Evolutionary conservation across 2,113 vertebrate species (phyloP), one percentile per base, ranked within the genome.

Genomic region (Nettapus auritus): DNA sequence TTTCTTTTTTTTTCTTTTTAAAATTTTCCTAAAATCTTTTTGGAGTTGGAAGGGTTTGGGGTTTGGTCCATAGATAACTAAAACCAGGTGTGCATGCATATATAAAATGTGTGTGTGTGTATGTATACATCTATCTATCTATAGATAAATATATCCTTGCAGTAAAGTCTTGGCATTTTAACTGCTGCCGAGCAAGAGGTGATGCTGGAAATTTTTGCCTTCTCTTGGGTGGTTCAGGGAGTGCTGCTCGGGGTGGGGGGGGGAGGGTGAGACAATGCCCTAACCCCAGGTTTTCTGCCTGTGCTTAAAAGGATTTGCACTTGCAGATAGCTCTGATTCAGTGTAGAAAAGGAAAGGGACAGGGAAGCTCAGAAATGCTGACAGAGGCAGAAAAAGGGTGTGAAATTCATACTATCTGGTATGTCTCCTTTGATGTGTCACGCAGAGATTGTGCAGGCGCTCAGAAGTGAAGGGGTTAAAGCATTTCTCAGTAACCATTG

Each of bases 391-490:
- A 92, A 94, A 96, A 84, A 73, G 95, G n/a, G 88, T 90, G 81
- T 94, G 96, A 95, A 93, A 93, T 90, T 79, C 83, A 11, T 25
- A 9, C 64, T 93, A 86, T 92, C 95, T 94, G 87, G 17, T 92
- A 48, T 74, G 68, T 73, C 91, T 67, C 92, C 92, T 95, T 96
- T 96, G 97, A 97, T 95, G 95, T 95, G 93, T 96, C 96, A 94
- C 1, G 9, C 67, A 87, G 89, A 89, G 94, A 94, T 92, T 94
- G 93, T 96, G 78, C 92, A 68, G 89, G 93, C 93, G 11, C 77
- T 76, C 92, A 87, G 96, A 57, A 1, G 36, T 60, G 95, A 97
- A 95, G 90, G 89, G 93, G 96, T 97, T 97, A 96, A 97, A 2
- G 67, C 40, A 71, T 91, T 94, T 94, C 97, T 96, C 94, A 77